Conservation (phyloP, 2,113 vertebrate species). For the Otis tarda region DNA sequence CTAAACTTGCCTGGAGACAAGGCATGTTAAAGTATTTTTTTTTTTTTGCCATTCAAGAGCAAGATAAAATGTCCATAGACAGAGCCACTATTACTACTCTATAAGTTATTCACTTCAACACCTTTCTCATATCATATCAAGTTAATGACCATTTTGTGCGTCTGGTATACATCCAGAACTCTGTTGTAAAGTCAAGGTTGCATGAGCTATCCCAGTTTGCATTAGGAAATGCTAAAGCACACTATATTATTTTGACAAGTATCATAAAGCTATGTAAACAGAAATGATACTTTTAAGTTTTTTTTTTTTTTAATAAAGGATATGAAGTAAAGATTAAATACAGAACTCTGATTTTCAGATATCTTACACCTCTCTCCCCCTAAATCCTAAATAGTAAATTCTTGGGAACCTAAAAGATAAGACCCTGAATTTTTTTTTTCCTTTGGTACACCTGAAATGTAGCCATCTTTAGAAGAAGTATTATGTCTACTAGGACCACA, state of each 20-base stretch:
- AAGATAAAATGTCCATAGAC: constrained; percentile 33
- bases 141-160: constrained; percentile 34
- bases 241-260: constrained; percentile 6
- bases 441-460: background rate
- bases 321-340: background rate
- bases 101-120: constrained; percentile 60
- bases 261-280: background rate
- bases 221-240: background rate
- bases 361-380: background rate
- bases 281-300: background rate
- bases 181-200: constrained; percentile 21
- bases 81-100: constrained; percentile 12
- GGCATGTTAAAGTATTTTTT: background rate
- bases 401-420: background rate
- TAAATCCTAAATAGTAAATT: background rate
- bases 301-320: background rate
- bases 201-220: background rate
- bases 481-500: background rate
- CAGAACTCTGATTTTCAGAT: background rate
- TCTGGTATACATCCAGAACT: constrained; percentile 55
- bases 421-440: background rate
- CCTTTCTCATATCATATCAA: constrained; percentile 53
- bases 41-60: background rate
- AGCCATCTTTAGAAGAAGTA: background rate
- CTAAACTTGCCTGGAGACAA: constrained; percentile 16